Conservation (phyloP, 2,113 vertebrate genomes). For the Equus przewalskii region DNA sequence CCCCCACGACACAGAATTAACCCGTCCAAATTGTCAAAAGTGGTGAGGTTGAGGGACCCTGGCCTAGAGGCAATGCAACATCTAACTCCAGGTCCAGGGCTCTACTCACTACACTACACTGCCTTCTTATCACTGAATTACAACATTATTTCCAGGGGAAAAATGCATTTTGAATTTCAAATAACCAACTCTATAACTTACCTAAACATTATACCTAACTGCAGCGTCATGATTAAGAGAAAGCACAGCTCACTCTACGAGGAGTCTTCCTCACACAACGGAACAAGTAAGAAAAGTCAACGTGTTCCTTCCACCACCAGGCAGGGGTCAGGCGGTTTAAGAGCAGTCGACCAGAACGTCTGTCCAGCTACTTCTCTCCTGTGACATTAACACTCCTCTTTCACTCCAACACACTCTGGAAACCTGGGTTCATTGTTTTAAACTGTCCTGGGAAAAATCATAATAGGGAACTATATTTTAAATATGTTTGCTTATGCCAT, state of each 20-base stretch:
- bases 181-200: background rate
- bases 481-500: conserved; percentile 13
- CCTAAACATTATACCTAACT: background rate
- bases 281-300: background rate
- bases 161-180: background rate
- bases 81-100: background rate
- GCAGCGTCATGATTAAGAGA: background rate
- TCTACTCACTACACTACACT: background rate
- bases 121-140: background rate
- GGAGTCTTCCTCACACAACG: background rate
- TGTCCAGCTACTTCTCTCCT: background rate
- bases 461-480: background rate
- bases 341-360: background rate
- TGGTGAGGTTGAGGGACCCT: background rate
- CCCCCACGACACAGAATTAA: background rate
- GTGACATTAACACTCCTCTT: background rate
- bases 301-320: background rate
- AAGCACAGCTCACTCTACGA: background rate
- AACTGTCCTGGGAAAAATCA: background rate
- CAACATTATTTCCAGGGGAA: background rate
- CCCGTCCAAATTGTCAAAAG: background rate
- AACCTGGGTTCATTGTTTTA: background rate
- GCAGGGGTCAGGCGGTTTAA: background rate
- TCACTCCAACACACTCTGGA: background rate
- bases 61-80: background rate